Base-by-base conservation (phyloP, 2,113 vertebrate genomes). In the Dinomys branickii region DNA sequence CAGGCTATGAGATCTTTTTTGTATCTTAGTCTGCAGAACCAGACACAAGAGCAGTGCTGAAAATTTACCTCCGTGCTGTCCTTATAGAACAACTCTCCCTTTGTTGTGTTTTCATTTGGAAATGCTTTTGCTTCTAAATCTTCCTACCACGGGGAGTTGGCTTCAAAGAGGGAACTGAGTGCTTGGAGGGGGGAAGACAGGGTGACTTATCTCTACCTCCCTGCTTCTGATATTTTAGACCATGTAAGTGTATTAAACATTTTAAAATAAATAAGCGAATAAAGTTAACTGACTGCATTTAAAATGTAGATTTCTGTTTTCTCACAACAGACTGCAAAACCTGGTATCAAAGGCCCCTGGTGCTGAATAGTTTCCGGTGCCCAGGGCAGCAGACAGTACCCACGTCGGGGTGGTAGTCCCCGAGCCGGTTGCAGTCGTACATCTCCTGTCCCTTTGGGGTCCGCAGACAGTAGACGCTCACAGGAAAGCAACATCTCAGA, bases 341-440 rank as follows among this genome's bases (percentile, higher is more conserved):
- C 83, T 81, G 33, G 2, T 71, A 56, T 88, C 47, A 65, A 81
- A 90, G 87, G 44, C 12, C 41, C 11, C 13, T 11, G 35, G 26
- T 22, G 52, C 22, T 8, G 26, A 75, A 59, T 0, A 28, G 58
- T 4, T 35, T 73, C 12, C 82, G 33, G 30, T 65, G 59, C 28
- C 58, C 9, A 54, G 84, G 0, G 3, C 3, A 1, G 13, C 0
- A 35, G 16, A 16, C 50, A 58, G 69, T 98, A 99, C 98, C 98
- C 33, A 96, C 84, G 90, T 98, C 96, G 41, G 96, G 94, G 69
- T 94, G 94, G 91, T 99, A 99, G 92, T 98, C 97, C 3, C 96
- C 91, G n/a, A 99, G 97, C 9, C 30, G 91, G 96, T 99, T 99
- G 97, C 98, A 99, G 98, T 99, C 98, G 11, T 98, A 99, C 95